These are phyloP conservation scores for Zoanthus gigantus DNA, from an alignment of 92 coral and sea anemone species.

Conservation along the genomic window DNA sequence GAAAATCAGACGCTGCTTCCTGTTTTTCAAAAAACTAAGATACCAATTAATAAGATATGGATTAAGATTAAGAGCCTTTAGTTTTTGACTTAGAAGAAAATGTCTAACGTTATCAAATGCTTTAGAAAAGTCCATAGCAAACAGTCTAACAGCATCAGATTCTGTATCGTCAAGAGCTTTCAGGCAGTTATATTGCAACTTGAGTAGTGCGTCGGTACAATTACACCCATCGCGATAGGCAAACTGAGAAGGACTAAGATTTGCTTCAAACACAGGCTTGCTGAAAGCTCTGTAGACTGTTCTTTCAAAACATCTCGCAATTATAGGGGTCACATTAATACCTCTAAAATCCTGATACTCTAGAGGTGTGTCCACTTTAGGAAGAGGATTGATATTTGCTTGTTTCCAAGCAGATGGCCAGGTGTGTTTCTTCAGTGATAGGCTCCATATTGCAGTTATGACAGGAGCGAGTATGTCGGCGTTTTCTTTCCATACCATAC, in stretches of 20 bases:
- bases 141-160: no score
- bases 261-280: constrained; percentile 15
- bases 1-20: constrained; percentile 52
- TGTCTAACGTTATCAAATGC: constrained; percentile 39
- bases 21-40: constrained; percentile 44
- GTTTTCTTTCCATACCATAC: constrained; percentile 45
- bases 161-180: constrained; percentile 36
- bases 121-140: constrained; percentile 16
- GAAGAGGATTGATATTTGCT: constrained; percentile 17
- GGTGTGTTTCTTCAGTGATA: constrained; percentile 47
- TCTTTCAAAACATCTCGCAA: neutral
- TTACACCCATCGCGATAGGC: constrained; percentile 2
- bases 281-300: constrained; percentile 37
- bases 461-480: constrained; percentile 49
- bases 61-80: constrained; percentile 35
- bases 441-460: constrained; percentile 49
- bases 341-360: constrained; percentile 50
- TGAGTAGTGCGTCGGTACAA: constrained; percentile 41
- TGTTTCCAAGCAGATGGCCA: constrained; percentile 64
- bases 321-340: constrained; percentile 35
- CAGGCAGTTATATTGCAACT: constrained; percentile 38
- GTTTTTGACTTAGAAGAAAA: constrained; percentile 28
- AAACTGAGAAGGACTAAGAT: no score
- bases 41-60: constrained; percentile 23
- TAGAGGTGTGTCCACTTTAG: constrained; percentile 50